A percentile compares a stretch with the other conserved stretches of the same genome.
Evolutionary conservation across 2,797 vertebrate genomes (phyloP).

Genomic region (Netta rufina): DNA sequence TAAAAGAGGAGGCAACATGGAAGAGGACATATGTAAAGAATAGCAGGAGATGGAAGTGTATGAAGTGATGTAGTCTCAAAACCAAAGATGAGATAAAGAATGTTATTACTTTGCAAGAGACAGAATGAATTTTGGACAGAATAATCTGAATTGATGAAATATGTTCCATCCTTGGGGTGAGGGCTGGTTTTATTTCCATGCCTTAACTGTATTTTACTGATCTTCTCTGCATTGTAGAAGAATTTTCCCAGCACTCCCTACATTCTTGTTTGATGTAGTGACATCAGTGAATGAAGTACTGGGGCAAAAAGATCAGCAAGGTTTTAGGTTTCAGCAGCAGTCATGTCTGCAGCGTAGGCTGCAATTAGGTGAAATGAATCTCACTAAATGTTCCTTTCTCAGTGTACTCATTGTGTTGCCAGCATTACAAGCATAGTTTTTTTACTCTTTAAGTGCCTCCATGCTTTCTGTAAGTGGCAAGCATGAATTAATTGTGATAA

Average conservation of each 20-base stretch:
- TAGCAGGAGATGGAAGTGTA: neutral
- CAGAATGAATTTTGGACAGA: neutral
- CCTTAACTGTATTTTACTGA: neutral
- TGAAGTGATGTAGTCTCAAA: neutral
- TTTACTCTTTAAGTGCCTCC: neutral
- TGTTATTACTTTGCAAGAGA: neutral
- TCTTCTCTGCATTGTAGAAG: neutral
- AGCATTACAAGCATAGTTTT: neutral
- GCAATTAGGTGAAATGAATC: neutral
- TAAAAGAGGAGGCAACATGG: neutral
- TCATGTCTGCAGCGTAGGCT: neutral
- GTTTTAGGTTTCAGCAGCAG: neutral
- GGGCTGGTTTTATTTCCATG: neutral
- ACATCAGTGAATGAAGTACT: neutral
- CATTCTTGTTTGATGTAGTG: neutral
- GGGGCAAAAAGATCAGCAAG: neutral
- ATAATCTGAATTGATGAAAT: neutral
- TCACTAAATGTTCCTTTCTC: neutral
- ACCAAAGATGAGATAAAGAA: neutral
- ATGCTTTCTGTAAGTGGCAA: neutral
- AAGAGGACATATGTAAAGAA: neutral
- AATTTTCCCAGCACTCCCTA: neutral
- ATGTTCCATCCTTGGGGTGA: neutral
- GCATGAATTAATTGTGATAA: neutral
- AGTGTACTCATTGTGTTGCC: neutral